Evolutionary conservation across 2,113 vertebrate species (phyloP), one percentile per base, ranked within the genome.

Genomic region (Stomatorhinus ivindoensis): DNA sequence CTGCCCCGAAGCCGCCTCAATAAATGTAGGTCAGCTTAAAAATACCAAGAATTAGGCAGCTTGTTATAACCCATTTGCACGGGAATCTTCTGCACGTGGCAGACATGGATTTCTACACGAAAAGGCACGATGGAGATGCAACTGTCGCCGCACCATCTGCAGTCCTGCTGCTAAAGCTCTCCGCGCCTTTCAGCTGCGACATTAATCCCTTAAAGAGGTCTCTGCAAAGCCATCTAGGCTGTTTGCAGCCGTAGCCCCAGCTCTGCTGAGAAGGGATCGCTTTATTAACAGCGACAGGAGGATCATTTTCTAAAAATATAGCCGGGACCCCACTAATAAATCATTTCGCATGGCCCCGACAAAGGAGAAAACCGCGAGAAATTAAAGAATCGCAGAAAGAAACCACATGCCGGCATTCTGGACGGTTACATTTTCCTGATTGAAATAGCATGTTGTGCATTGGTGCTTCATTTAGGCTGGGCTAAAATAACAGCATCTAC

Each of bases 401-500:
- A 94, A 94, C 95, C 95, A 90, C 95, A 89, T 91, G 91, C 92
- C 94, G 94, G 94, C 94, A 94, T 91, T 61, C 48, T 88, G 85
- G 92, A 94, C 93, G 94, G 90, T 87, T 93, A 92, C 91, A 90
- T 93, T 87, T 90, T 92, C 94, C 93, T 95, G 95, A 96, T 95
- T 95, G 94, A 95, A 96, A 95, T 95, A 96, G 93, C 95, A 96
- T 95, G 94, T 91, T 93, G 94, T 93, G 93, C 92, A 93, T 93
- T 91, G 92, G 94, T 92, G 93, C 94, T 92, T 92, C 93, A 80
- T 93, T 95, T 94, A 80, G 91, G 93, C 90, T 93, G 93, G 55
- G 2, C 93, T 93, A 94, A 44, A 96, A 95, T 96, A 95, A 95
- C 91, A 95, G 95, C 91, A 91, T 95, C 92, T 94, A 91, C 87